phyloP scores from a whole-genome alignment of 2,888 invertebrate species.

The Epistrophe eligans region DNA sequence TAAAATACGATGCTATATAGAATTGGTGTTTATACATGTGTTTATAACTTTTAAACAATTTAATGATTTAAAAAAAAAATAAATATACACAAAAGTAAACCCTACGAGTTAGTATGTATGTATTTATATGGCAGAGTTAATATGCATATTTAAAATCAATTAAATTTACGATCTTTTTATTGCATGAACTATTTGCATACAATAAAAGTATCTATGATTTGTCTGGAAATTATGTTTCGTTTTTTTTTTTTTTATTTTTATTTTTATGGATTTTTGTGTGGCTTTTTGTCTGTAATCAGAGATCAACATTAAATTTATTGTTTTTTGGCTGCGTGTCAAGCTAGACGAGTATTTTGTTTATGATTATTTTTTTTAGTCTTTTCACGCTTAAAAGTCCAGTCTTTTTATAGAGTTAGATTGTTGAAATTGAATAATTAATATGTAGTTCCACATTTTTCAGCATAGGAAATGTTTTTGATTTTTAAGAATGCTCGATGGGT shows the following conservation, averaged over 20 bases:
- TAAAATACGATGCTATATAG: constrained; percentile 10
- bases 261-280: constrained; percentile 8
- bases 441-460: not conserved
- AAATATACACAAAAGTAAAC: constrained; percentile 1
- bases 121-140: constrained; percentile 27
- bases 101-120: not conserved
- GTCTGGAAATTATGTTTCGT: constrained; percentile 33
- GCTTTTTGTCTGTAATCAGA: constrained; percentile 43
- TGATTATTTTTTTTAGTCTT: not conserved
- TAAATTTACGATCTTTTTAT: constrained; percentile 72
- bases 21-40: not conserved
- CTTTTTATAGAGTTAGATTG: not conserved
- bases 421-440: not conserved
- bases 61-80: not conserved
- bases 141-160: constrained; percentile 68
- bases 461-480: not conserved
- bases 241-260: not conserved
- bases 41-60: not conserved
- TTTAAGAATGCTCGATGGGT: not conserved
- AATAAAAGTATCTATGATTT: constrained; percentile 1
- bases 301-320: constrained; percentile 62
- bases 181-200: constrained; percentile 67
- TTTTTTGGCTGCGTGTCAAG: constrained; percentile 19
- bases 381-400: not conserved
- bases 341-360: not conserved